Base-by-base conservation (phyloP, 2,797 vertebrate species). In the Erpetoichthys calabaricus region DNA sequence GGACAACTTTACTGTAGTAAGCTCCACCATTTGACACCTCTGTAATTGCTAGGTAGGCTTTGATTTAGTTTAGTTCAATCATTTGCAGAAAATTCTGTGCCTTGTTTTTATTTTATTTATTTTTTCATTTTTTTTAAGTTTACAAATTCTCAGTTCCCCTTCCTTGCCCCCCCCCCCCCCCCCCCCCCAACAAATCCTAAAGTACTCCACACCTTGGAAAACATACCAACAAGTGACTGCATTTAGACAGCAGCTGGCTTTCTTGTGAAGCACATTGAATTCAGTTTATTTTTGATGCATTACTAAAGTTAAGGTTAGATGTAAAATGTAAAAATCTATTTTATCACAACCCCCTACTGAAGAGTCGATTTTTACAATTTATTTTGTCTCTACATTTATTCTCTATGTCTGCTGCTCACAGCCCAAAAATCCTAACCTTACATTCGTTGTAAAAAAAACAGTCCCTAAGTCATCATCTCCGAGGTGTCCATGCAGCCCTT, bases 51-150 rank as follows among this genome's bases (percentile, higher is more conserved):
- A 86, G 89, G 88, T 83, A 81, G 77, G 81, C 82, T 85, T 79
- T 80, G 79, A 75, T 89, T 91, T 91, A 88, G 86, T 95, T 94
- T 87, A 80, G 80, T 89, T 92, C 78, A 81, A 87, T 89, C 91
- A 90, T 97, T 85, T 87, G 87, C 89, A 94, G 93, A 92, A 87
- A 90, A 92, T 93, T 93, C 90, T 91, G 95, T 99, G 94, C 95
- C 94, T 98, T 97, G 91, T 92, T 96, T 90, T 76, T 81, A 72
- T 84, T 91, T 90, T 86, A 76, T 86, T 75, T 79, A 82, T 80
- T 88, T 61, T 67, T 68, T 3, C 44, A 61, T 42, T 61, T 59
- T 53, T 67, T 68, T 64, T 55, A 51, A 49, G 43, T 45, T 52
- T 51, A 25, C 54, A 49, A 59, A 41, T 43, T 53, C 57, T 54